These are phyloP conservation scores for Parauchenoglanis ngamensis DNA, from an alignment of 2,797 vertebrate species.

Conservation along the genomic window DNA sequence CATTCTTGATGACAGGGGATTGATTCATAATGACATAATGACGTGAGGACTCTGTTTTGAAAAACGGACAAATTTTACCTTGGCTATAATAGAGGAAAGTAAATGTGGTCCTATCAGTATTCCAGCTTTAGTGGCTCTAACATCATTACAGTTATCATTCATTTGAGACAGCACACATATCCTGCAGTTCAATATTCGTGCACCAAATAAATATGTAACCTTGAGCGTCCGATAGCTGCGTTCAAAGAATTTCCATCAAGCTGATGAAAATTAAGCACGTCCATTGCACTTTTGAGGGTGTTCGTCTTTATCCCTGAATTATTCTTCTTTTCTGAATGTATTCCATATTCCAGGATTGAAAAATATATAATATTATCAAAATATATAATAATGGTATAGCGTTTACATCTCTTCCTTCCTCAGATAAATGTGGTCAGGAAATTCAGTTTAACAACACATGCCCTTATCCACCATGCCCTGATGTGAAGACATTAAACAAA, in stretches of 20 bases:
- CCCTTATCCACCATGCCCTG: neutral
- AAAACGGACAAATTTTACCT: conserved; percentile 21
- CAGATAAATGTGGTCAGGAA: neutral
- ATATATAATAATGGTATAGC: too few species aligned
- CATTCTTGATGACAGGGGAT: conserved; percentile 22
- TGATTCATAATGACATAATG: conserved; percentile 54
- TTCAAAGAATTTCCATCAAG: neutral
- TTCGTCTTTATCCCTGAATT: neutral
- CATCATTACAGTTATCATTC: neutral
- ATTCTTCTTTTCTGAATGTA: neutral
- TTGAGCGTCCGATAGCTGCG: conserved; percentile 1
- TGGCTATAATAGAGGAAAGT: conserved; percentile 1
- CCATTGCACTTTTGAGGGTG: neutral
- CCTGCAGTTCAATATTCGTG: conserved; percentile 1
- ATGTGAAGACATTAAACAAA: neutral
- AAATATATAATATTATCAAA: neutral
- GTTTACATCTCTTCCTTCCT: neutral
- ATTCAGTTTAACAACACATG: neutral
- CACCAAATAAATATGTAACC: conserved; percentile 41
- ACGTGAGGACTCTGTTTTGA: conserved; percentile 13
- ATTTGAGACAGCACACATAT: conserved; percentile 1
- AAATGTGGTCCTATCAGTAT: conserved; percentile 3
- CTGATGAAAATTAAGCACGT: neutral
- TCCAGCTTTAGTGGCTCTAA: neutral
- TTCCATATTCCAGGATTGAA: neutral